Base-by-base conservation (phyloP, 2,888 invertebrate species). In the Synergus laeviventris region DNA sequence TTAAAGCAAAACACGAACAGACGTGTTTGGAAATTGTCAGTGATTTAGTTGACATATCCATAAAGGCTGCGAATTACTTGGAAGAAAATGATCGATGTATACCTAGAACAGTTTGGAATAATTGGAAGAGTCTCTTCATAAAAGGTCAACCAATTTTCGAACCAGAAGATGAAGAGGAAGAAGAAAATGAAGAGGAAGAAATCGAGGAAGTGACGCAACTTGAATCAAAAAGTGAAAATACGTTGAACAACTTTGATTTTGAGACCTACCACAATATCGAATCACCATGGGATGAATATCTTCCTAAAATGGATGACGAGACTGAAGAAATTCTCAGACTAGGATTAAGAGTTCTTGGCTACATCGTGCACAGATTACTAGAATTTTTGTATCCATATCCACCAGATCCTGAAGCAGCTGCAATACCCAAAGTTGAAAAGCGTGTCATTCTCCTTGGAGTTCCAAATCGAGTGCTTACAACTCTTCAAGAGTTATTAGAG, bases 101-200 rank as follows among this genome's bases (percentile, higher is more conserved):
- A 49, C 92, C 93, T 0, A 84, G 89, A 64, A 89, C 91, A 78
- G 91, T 92, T 78, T 91, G 92, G 85, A 91, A 92, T 73, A 92
- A 93, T 83, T 94, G 94, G 93, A 93, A 92, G 85, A 89, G 89
- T 24, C 88, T 94, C 62, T 94, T 94, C 85, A 89, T 92, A 62
- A 92, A 92, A 82, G 91, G 91, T 54, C 92, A 93, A 84, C 92
- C 94, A 5, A 92, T 94, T 77, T 92, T 93, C 84, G 92, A 93
- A 81, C 88, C 91, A 85, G 83, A 87, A 89, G 60, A 91, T 81
- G 88, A 91, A 61, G 77, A 85, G 1, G 90, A 91, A 81, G 92
- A 92, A 81, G 79, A 86, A 4, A 90, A 91, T 81, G 3, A 92
- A 92, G 91, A 93, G 86, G 91, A 93, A 79, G 88, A 91, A 16